These are phyloP conservation scores for Glyphotaelius pellucidus DNA, from an alignment of 2,888 invertebrate genomes.

Conservation along the genomic window DNA sequence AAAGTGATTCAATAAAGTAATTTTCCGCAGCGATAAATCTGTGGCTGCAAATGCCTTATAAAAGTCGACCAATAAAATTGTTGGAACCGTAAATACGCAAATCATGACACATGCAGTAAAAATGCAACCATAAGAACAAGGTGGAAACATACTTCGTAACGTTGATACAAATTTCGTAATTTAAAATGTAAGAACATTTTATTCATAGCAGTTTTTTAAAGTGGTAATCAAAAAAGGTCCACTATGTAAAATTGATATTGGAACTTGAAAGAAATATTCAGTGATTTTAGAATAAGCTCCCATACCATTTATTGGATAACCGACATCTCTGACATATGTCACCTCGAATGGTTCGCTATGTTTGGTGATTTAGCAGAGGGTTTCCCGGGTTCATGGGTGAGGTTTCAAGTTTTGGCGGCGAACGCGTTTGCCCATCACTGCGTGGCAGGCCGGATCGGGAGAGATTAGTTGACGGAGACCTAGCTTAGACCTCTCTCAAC, in stretches of 20 bases:
- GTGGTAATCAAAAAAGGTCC: not conserved
- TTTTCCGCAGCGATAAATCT: slow-evolving; percentile 8
- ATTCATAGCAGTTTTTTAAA: not conserved
- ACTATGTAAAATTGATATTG: not conserved
- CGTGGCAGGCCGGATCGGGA: too few relatives aligned
- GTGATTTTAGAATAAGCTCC: too few relatives aligned
- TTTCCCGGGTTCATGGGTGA: too few relatives aligned
- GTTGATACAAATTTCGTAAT: not conserved
- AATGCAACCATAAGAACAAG: not conserved
- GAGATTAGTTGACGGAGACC: too few relatives aligned
- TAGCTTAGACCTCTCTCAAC: too few relatives aligned
- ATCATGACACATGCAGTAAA: not conserved
- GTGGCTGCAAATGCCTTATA: not conserved
- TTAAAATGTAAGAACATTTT: not conserved
- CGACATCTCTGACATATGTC: too few relatives aligned
- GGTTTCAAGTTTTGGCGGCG: too few relatives aligned
- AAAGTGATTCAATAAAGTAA: slow-evolving; percentile 31
- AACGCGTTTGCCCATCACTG: too few relatives aligned
- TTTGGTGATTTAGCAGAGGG: too few relatives aligned
- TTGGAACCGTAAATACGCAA: not conserved
- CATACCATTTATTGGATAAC: too few relatives aligned
- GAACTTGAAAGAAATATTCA: not conserved
- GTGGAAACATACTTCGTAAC: not conserved
- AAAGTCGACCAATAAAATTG: not conserved
- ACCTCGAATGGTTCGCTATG: too few relatives aligned